A percentile compares a stretch with the other conserved stretches of the same genome.
phyloP scores from a whole-genome alignment of 2,113 vertebrate genomes.

The Cyprinodon brontotheroides region DNA sequence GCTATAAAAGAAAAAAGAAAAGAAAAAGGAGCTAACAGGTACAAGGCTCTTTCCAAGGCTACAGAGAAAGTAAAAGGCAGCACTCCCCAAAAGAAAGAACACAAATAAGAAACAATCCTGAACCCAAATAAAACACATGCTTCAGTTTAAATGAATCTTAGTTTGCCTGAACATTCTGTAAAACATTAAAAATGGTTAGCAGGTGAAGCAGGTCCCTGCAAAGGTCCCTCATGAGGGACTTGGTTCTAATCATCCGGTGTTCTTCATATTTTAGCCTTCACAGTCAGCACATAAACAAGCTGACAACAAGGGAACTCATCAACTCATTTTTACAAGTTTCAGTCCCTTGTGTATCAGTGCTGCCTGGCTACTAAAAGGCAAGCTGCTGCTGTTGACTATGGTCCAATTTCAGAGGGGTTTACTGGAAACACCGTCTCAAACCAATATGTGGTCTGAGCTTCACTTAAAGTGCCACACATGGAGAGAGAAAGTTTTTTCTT shows the following conservation, averaged over 20 bases:
- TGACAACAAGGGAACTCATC: conserved; percentile 16
- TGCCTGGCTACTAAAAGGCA: conserved; percentile 45
- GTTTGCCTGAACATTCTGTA: not conserved
- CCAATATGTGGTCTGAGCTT: conserved; percentile 10
- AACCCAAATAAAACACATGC: not conserved
- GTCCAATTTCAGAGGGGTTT: conserved; percentile 42
- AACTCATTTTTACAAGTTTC: conserved; percentile 6
- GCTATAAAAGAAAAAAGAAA: too few relatives aligned
- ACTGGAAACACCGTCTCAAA: conserved; percentile 28
- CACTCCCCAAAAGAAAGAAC: not conserved
- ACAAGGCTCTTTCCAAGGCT: too few relatives aligned
- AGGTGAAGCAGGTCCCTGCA: conserved; percentile 6
- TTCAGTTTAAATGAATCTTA: not conserved
- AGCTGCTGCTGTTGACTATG: conserved; percentile 43
- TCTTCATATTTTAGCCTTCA: conserved; percentile 26
- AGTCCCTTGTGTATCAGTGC: conserved; percentile 22
- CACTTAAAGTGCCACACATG: conserved; percentile 8
- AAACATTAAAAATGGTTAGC: too few relatives aligned
- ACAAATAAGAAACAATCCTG: not conserved
- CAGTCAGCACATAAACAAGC: conserved; percentile 31
- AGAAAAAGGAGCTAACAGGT: conserved; percentile 25
- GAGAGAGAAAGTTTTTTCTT: conserved; percentile 22
- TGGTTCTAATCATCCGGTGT: conserved; percentile 3
- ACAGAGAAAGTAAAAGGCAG: conserved; percentile 12
- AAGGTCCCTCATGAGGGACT: conserved; percentile 13